Conservation (phyloP, 2,113 vertebrate genomes). For the Myodes glareolus region DNA sequence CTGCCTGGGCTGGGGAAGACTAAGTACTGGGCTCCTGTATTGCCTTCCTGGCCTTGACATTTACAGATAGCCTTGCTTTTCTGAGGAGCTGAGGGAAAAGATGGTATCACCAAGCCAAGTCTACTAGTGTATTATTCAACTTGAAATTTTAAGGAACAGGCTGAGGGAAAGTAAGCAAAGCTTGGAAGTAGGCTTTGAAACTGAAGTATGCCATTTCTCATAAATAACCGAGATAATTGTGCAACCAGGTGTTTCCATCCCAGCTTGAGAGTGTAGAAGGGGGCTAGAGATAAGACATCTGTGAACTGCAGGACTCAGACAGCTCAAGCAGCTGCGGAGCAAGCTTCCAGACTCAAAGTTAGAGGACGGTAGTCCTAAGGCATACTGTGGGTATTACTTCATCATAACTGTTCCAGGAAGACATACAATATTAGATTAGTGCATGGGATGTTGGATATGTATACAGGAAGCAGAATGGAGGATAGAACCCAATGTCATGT, state of each 20-base stretch:
- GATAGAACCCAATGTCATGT: background rate
- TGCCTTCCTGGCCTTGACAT: constrained; percentile 10
- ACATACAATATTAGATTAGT: constrained; percentile 11
- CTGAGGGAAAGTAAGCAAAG: constrained; percentile 55
- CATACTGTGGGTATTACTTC: background rate
- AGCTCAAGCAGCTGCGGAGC: constrained; percentile 23
- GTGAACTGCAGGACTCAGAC: background rate
- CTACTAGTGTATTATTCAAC: background rate
- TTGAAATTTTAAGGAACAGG: constrained; percentile 37
- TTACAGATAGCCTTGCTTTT: background rate
- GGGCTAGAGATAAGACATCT: constrained; percentile 52
- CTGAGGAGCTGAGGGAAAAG: constrained; percentile 15
- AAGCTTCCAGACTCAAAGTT: constrained; percentile 12
- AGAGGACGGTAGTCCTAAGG: background rate
- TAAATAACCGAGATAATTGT: constrained; percentile 27
- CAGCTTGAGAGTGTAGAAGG: constrained; percentile 5
- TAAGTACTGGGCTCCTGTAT: background rate
- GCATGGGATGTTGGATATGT: background rate
- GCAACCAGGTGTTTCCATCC: constrained; percentile 43
- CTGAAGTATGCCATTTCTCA: constrained; percentile 24
- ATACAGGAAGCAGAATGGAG: background rate
- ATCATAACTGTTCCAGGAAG: constrained; percentile 18
- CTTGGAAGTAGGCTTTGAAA: constrained; percentile 32
- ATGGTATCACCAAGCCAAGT: background rate
- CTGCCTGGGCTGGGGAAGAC: constrained; percentile 20